phyloP scores from a whole-genome alignment of 2,113 vertebrate genomes.

The Poecile atricapillus region DNA sequence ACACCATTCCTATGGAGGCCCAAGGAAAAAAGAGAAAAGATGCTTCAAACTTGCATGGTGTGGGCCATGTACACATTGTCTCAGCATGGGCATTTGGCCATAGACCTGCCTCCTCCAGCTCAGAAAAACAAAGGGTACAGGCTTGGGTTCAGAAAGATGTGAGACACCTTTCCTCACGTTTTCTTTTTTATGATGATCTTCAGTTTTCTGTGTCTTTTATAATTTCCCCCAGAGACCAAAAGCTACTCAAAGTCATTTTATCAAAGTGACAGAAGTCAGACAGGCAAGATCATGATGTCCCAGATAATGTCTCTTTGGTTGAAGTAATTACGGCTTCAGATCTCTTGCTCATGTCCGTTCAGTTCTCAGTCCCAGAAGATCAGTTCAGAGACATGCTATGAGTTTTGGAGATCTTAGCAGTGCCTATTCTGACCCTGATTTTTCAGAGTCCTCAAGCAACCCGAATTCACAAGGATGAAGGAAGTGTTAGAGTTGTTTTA shows the following conservation, averaged over 20 bases:
- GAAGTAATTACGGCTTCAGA: slow-evolving; percentile 47
- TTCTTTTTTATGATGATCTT: slow-evolving; percentile 10
- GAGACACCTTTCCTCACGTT: not conserved
- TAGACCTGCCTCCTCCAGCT: not conserved
- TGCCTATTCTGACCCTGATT: slow-evolving; percentile 3
- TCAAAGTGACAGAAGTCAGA: slow-evolving; percentile 43
- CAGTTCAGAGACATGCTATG: not conserved
- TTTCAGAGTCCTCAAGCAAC: not conserved
- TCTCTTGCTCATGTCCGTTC: slow-evolving; percentile 7
- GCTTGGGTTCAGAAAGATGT: not conserved
- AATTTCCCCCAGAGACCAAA: not conserved
- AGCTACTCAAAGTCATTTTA: slow-evolving; percentile 50
- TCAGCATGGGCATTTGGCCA: not conserved
- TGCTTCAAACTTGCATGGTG: not conserved
- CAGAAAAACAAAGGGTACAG: not conserved
- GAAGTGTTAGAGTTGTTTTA: not conserved
- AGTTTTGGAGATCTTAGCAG: not conserved
- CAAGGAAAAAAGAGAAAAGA: not conserved
- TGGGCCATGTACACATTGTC: not conserved
- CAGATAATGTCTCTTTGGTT: slow-evolving; percentile 25
- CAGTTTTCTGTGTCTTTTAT: not conserved
- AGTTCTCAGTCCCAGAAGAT: slow-evolving; percentile 23
- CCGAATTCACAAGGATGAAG: not conserved
- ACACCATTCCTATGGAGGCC: accelerated
- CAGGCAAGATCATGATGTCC: slow-evolving; percentile 38